Evolutionary conservation across 2,797 vertebrate genomes (phyloP).

Genomic region (Micrastur ruficollis): DNA sequence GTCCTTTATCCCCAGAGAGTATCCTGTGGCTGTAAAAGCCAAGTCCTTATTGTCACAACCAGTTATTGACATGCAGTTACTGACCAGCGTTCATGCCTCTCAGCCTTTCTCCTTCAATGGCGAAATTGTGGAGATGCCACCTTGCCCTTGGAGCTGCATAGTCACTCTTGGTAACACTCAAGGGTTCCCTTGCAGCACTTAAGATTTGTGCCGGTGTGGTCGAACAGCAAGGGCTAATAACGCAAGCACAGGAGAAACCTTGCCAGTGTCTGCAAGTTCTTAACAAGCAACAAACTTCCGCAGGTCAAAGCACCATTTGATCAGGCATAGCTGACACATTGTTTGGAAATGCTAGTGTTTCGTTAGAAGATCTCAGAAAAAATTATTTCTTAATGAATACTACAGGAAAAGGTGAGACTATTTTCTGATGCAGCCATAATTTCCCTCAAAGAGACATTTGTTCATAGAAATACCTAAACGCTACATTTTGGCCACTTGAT

Average conservation of each 20-base stretch:
- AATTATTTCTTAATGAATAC: neutral
- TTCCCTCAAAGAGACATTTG: neutral
- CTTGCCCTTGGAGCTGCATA: neutral
- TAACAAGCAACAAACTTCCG: neutral
- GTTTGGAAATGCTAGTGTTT: neutral
- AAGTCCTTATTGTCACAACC: neutral
- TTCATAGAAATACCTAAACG: neutral
- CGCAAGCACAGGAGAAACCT: neutral
- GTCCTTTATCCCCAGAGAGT: neutral
- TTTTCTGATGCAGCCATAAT: neutral
- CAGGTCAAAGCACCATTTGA: neutral
- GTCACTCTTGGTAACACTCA: neutral
- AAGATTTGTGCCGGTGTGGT: rapidly evolving
- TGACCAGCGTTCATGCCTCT: neutral
- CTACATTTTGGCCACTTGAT: neutral
- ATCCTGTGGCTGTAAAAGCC: neutral
- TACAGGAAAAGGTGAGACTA: neutral
- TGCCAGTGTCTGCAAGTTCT: neutral
- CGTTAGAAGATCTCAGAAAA: neutral
- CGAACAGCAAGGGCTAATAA: neutral
- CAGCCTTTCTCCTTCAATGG: neutral
- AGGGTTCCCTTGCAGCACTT: neutral
- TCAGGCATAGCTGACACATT: neutral
- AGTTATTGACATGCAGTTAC: neutral
- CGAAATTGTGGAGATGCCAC: neutral